Evolutionary conservation across 2,888 invertebrate genomes (phyloP), one percentile per base, ranked within the genome.

Genomic region (Clusia tigrina): DNA sequence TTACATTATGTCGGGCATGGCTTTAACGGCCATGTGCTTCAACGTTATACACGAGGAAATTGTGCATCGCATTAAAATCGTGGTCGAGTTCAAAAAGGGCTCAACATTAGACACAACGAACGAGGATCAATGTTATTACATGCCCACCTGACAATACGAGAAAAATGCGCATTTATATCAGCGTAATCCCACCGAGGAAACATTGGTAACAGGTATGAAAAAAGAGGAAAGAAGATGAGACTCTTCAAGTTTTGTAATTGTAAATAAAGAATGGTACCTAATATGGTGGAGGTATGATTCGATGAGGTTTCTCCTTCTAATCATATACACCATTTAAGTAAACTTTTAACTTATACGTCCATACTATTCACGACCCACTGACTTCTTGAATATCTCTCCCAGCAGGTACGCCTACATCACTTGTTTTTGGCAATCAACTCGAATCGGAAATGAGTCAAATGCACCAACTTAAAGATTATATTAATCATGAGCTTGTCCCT

Each of bases 31-130:
- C 53, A 94, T 94, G 93, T 94, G 93, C 80, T 94, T 94, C 83
- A 94, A 93, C 80, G 93, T 94, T 12, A 89, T 94, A 65, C 94
- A 94, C 77, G 93, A 94, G 78, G 94, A 94, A 83, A 92, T 94
- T 70, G 91, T 93, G 46, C 92, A 93, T 83, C 89, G 93, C 77
- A 87, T 92, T 78, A 90, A 90, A 72, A 91, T 91, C 78, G 83
- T 84, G 17, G 83, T 83, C 12, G 83, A 82, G 65, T 80, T 83
- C 63, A 81, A 82, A 64, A 81, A 82, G 51, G 71, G 74, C 3
- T 73, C 78, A 1, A 67, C 74, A 57, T 54, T 71, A 62, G 71
- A 77, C 26, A 69, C 73, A 48, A 66, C 72, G 64, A 73, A 74
- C 68, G 76, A 77, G 67, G 78, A 78, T 9, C 71, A 74, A 3